Conservation (phyloP, 2,113 vertebrate species). For the Narcine bancroftii region DNA sequence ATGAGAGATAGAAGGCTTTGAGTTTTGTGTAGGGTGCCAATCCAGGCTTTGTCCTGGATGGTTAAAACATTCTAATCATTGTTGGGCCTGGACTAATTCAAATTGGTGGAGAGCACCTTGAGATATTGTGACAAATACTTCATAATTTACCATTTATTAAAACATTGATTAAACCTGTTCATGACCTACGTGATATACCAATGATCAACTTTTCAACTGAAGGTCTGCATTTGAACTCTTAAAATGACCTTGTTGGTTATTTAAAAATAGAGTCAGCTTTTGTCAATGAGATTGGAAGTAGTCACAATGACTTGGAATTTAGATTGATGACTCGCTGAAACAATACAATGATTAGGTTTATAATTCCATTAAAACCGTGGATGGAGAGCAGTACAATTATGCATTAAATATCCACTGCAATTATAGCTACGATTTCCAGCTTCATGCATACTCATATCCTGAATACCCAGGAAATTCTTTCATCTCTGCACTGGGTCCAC, state of each 20-base stretch:
- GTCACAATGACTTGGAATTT: neutral
- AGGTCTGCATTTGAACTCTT: neutral
- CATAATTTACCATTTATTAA: neutral
- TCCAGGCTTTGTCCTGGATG: too few relatives aligned
- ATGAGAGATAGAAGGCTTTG: too few relatives aligned
- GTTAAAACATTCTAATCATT: too few relatives aligned
- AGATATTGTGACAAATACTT: neutral
- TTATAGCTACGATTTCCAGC: neutral
- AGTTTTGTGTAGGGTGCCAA: too few relatives aligned
- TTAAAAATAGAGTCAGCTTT: neutral
- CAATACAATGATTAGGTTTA: neutral
- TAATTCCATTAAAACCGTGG: neutral
- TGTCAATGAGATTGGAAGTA: neutral
- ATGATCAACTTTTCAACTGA: neutral
- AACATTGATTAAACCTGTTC: neutral
- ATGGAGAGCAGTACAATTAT: neutral
- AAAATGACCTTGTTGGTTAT: neutral
- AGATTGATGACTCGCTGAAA: neutral
- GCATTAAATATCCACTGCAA: neutral
- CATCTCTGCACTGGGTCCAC: neutral
- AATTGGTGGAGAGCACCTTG: neutral
- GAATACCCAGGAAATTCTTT: neutral
- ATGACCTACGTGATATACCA: neutral
- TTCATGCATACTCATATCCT: neutral
- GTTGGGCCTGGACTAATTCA: too few relatives aligned